Conservation (phyloP, 1,140 invertebrate species). For the Hetaerina americana region DNA sequence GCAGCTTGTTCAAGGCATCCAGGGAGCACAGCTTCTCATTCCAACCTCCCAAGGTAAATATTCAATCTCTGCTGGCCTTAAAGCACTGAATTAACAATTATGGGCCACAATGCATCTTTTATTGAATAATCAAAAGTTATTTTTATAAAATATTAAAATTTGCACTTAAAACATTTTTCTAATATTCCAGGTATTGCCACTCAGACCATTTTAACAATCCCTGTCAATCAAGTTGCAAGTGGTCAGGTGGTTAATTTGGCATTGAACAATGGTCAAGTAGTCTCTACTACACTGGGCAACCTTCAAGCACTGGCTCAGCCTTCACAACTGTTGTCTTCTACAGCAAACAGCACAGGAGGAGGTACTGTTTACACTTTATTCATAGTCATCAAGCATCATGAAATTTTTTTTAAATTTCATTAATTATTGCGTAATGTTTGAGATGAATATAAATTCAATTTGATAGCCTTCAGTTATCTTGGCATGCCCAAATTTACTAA, state of each 20-base stretch:
- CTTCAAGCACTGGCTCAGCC: conserved; percentile 64
- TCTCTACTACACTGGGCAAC: conserved; percentile 70
- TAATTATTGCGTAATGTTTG: too few relatives aligned
- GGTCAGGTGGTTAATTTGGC: conserved; percentile 69
- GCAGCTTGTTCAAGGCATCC: conserved; percentile 79
- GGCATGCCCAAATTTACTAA: too few relatives aligned
- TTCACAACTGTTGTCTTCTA: conserved; percentile 33
- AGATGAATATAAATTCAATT: too few relatives aligned
- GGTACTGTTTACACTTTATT: background rate
- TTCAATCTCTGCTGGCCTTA: too few relatives aligned
- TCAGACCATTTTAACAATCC: conserved; percentile 87
- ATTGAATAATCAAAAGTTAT: background rate
- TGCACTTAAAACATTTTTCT: conserved; percentile 9
- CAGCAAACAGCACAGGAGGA: background rate
- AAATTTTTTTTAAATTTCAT: too few relatives aligned
- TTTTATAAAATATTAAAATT: conserved; percentile 7
- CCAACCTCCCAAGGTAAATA: conserved; percentile 82
- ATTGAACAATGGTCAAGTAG: conserved; percentile 66
- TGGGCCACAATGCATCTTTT: background rate
- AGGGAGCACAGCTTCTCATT: conserved; percentile 84
- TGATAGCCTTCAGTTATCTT: too few relatives aligned
- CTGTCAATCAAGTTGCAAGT: conserved; percentile 65
- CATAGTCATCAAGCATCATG: too few relatives aligned
- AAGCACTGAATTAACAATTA: background rate
- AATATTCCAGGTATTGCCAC: conserved; percentile 64